Evolutionary conservation across 64 coral and sea anemone species (phyloP).

Genomic region (Montipora sp.): DNA sequence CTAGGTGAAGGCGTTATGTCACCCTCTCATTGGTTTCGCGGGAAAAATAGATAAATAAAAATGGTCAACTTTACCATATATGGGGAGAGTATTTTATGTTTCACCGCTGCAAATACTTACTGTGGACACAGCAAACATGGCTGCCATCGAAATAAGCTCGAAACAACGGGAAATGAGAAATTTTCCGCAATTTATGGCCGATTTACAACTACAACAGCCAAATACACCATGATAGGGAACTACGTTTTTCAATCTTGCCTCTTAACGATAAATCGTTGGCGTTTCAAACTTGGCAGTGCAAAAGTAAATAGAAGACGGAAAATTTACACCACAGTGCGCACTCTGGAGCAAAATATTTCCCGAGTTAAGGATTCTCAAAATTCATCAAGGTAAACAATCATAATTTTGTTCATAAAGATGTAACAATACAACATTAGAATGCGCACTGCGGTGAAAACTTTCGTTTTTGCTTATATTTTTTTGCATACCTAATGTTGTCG

Average conservation of each 20-base stretch:
- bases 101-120: not conserved
- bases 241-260: not conserved
- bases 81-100: not conserved
- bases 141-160: not conserved
- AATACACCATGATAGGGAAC: not conserved
- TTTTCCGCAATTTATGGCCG: not conserved
- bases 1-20: not conserved
- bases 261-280: not conserved
- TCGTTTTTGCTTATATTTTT: not conserved
- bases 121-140: not conserved
- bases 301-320: not conserved
- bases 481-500: not conserved
- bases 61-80: not conserved
- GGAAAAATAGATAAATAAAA: not conserved
- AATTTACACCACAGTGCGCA: not conserved
- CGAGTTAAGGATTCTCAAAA: not conserved
- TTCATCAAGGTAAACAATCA: not conserved
- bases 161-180: not conserved
- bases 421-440: not conserved
- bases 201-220: not conserved
- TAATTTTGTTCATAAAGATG: not conserved
- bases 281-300: not conserved
- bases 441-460: slow-evolving; percentile 4
- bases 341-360: not conserved
- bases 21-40: not conserved